Evolutionary conservation across 2,113 vertebrate genomes (phyloP), one percentile per base, ranked within the genome.

Genomic region (Leucopsar rothschildi): DNA sequence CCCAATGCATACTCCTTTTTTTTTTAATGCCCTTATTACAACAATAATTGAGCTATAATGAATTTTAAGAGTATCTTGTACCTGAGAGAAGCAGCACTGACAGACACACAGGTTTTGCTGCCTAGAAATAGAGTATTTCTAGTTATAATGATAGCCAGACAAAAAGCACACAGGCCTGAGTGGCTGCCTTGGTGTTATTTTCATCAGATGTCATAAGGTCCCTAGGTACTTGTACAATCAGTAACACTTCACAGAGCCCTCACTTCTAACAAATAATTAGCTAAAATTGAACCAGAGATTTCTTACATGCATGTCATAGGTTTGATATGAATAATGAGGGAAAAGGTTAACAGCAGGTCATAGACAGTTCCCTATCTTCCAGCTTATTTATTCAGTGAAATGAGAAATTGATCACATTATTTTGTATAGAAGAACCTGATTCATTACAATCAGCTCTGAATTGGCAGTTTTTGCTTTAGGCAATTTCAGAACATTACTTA

Each of bases 391-490:
- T 99, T 99, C 98, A 99, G 98, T 92, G 98, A 98, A 99, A 99
- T 99, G 99, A 99, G 99, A 99, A 99, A 99, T 99, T 99, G 99
- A 99, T 99, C 99, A 99, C 98, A 98, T 99, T 99, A 99, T 99
- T 98, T 99, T 97, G 97, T 98, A 98, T 98, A 99, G 98, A 98
- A 98, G 98, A 98, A 97, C 97, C 99, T 99, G 99, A 99, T 99
- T 99, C 98, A 99, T 99, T 99, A 98, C 99, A 99, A 99, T 99
- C 99, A 99, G 98, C 96, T 98, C 42, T 86, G 98, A 99, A 99
- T 99, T 99, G 99, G 99, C 99, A 99, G 98, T 97, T 98, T 97
- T 93, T 98, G 98, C 99, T 96, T 95, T 97, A 97, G 98, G 98
- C 98, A 98, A 98, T 97, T 98, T 98, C 97, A 98, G 98, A 98